These are phyloP conservation scores for Coptodon bakossiorum DNA, from an alignment of 2,113 vertebrate genomes.

Conservation along the genomic window DNA sequence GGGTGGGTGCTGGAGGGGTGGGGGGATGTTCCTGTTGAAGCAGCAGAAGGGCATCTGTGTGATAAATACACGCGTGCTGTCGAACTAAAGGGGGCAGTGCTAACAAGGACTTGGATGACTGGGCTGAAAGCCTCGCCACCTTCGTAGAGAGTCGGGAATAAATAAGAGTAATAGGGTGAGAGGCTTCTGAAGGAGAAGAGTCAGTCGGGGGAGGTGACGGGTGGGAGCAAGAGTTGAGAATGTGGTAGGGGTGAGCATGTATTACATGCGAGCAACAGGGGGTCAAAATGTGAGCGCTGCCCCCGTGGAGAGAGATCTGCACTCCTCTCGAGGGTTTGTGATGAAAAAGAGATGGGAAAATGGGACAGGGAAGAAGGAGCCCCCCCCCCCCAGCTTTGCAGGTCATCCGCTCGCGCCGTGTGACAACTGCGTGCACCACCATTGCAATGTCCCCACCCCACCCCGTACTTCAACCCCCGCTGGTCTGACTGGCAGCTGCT, in stretches of 20 bases:
- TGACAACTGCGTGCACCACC: background rate
- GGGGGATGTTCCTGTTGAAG: background rate
- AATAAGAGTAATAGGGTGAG: constrained; percentile 29
- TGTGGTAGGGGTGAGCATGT: constrained; percentile 15
- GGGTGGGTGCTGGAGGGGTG: background rate
- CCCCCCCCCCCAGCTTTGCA: background rate
- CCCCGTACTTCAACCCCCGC: background rate
- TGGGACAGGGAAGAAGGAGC: background rate
- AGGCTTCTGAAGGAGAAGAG: constrained; percentile 5
- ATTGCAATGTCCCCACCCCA: background rate
- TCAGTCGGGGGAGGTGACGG: background rate
- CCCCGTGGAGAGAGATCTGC: constrained; percentile 24
- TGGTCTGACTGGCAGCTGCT: constrained; percentile 4
- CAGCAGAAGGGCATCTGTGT: constrained; percentile 21
- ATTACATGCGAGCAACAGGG: constrained; percentile 38
- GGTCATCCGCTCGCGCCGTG: constrained; percentile 16
- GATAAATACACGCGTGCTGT: constrained; percentile 28
- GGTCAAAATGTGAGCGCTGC: constrained; percentile 46
- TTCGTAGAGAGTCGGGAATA: constrained; percentile 27
- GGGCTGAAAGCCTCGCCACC: constrained; percentile 3
- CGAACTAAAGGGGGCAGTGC: constrained; percentile 54
- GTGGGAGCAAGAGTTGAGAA: background rate
- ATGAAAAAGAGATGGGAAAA: constrained; percentile 48
- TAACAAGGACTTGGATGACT: constrained; percentile 38
- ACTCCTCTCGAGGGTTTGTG: constrained; percentile 15